Evolutionary conservation across 2,113 vertebrate species (phyloP).

Genomic region (Bos javanicus): DNA sequence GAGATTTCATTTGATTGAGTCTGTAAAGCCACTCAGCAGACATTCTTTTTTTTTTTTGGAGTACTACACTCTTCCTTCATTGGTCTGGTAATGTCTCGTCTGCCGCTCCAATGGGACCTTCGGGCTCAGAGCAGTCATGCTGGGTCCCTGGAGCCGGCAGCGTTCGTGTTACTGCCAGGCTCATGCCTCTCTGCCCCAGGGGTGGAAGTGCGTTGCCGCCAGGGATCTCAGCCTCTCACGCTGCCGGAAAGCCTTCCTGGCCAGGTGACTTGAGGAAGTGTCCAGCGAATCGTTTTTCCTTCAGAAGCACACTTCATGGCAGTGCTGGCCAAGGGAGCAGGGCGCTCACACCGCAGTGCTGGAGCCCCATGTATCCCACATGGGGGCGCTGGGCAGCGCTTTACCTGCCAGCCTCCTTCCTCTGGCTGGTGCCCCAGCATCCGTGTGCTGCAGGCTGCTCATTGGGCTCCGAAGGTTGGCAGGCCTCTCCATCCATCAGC

Average conservation of each 20-base stretch:
- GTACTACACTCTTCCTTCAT: background rate
- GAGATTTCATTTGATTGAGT: slow-evolving; percentile 37
- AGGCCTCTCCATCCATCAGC: background rate
- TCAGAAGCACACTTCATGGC: background rate
- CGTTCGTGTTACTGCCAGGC: background rate
- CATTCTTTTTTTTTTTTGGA: background rate
- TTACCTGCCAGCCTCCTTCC: background rate
- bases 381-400: background rate
- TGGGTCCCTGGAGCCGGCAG: background rate
- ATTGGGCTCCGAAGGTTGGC: background rate
- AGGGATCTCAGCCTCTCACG: background rate
- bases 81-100: background rate
- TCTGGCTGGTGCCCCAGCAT: background rate
- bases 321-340: background rate
- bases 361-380: background rate
- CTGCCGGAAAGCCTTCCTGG: background rate
- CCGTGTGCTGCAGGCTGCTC: background rate
- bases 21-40: background rate
- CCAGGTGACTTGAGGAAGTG: background rate
- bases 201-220: background rate
- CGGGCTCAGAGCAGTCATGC: background rate
- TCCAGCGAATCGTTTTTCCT: background rate
- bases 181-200: background rate
- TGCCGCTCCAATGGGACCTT: background rate
- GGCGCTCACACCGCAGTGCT: fast-evolving